Conservation (phyloP, 37 sponge, comb jelly and placozoan genomes). For the Hormiphora californensis region DNA sequence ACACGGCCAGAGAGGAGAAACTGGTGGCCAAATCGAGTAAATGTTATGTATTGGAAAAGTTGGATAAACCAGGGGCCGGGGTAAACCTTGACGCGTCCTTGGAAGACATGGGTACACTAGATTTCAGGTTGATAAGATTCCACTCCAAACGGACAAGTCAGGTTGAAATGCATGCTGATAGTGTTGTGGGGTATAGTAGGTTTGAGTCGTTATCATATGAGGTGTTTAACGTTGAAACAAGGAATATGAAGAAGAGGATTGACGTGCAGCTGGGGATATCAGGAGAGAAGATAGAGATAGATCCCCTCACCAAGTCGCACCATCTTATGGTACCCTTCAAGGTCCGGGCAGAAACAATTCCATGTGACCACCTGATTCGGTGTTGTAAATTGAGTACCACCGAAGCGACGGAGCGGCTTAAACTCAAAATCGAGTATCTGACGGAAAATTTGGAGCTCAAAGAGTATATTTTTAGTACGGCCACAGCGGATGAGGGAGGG, state of each 20-base stretch:
- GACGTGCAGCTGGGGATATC: constrained; percentile 52
- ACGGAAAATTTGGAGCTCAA: constrained; percentile 25
- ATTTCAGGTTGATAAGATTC: constrained; percentile 6
- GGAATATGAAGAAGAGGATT: constrained; percentile 43
- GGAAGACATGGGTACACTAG: constrained; percentile 33
- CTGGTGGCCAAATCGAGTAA: neutral
- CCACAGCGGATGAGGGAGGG: neutral
- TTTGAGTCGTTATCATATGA: constrained; percentile 43
- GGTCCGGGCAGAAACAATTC: constrained; percentile 21
- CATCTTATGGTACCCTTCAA: constrained; percentile 22
- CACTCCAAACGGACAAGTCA: constrained; percentile 46
- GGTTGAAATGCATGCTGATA: constrained; percentile 35
- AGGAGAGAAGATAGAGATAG: constrained; percentile 41
- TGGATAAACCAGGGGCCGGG: neutral
- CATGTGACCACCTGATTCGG: neutral
- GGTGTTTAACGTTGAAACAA: constrained; percentile 16
- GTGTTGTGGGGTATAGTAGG: constrained; percentile 10
- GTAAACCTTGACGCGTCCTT: neutral
- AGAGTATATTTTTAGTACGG: constrained; percentile 26
- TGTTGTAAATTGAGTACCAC: neutral
- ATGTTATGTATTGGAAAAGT: constrained; percentile 21
- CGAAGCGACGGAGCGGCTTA: neutral
- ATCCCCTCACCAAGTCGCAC: constrained; percentile 27
- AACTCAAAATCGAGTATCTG: constrained; percentile 15
- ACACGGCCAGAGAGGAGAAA: constrained; percentile 2